phyloP scores from a whole-genome alignment of 2,113 vertebrate species.

The Hippocampus barbouri region DNA sequence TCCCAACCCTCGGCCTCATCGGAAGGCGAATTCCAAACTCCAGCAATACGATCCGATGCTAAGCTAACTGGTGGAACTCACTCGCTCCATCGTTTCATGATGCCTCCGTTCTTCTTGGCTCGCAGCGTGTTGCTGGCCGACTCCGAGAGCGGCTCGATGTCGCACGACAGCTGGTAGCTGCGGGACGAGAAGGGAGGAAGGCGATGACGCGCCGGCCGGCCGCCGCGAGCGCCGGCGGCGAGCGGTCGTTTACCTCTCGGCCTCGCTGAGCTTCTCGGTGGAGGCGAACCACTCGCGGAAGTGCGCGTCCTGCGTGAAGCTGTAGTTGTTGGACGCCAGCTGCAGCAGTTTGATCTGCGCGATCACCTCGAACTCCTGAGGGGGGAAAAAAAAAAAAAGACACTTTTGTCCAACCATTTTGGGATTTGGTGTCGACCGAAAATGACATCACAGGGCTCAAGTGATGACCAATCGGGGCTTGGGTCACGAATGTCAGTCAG shows the following conservation, averaged over 20 bases:
- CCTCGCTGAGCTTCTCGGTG: slow-evolving; percentile 83
- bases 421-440: no score
- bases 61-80: slow-evolving; percentile 62
- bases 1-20: no score
- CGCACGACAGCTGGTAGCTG: slow-evolving; percentile 92
- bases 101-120: slow-evolving; percentile 89
- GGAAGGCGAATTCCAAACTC: no score
- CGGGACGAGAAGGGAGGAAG: not conserved
- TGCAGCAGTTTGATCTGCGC: slow-evolving; percentile 97
- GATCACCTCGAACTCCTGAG: slow-evolving; percentile 93
- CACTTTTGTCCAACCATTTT: no score
- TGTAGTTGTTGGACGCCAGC: slow-evolving; percentile 95
- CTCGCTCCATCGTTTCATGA: slow-evolving; percentile 99
- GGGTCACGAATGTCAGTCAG: not conserved
- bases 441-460: not conserved
- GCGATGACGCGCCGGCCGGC: not conserved
- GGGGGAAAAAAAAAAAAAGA: not conserved
- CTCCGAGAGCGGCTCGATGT: slow-evolving; percentile 93
- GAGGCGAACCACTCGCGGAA: slow-evolving; percentile 87
- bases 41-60: not conserved
- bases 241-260: slow-evolving; percentile 79
- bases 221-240: no score
- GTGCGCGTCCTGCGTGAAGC: slow-evolving; percentile 78
- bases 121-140: slow-evolving; percentile 89
- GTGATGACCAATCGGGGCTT: no score